Percentiles rank a stretch among this genome's conserved stretches.
Evolutionary conservation across 2,797 vertebrate species (phyloP).

Genomic region (Pantherophis vulpinus): DNA sequence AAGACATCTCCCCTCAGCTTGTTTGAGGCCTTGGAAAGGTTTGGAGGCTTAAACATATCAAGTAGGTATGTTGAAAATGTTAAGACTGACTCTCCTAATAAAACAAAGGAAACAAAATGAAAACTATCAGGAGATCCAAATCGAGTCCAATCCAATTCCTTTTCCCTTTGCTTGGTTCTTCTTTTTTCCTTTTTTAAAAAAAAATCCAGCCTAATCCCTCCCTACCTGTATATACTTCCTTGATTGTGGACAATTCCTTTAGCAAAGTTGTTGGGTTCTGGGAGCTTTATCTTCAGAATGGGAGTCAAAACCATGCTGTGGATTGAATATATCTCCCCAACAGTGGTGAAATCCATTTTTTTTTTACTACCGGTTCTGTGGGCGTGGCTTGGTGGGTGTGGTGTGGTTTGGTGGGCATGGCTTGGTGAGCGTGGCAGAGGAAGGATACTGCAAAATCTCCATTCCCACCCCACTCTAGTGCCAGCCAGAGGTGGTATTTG

Average conservation of each 20-base stretch:
- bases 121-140: not conserved
- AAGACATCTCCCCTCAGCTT: conserved; percentile 32
- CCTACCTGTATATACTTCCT: not conserved
- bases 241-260: not conserved
- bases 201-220: not conserved
- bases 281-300: not conserved
- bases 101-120: not conserved
- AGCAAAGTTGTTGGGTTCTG: not conserved
- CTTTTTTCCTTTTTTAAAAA: not conserved
- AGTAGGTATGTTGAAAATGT: conserved; percentile 28
- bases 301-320: not conserved
- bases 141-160: not conserved
- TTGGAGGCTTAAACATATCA: not conserved
- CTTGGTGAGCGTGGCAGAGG: too few relatives aligned
- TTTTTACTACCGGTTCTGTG: too few relatives aligned
- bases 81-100: not conserved
- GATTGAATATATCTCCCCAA: not conserved
- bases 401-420: too few relatives aligned
- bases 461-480: too few relatives aligned
- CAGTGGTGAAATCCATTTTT: too few relatives aligned
- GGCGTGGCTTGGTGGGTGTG: too few relatives aligned
- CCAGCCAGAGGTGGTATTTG: too few relatives aligned
- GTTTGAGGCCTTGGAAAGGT: conserved; percentile 32
- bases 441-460: too few relatives aligned
- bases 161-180: not conserved